Evolutionary conservation across 2,888 invertebrate species (phyloP).

Genomic region (Dolomedes plantarius): DNA sequence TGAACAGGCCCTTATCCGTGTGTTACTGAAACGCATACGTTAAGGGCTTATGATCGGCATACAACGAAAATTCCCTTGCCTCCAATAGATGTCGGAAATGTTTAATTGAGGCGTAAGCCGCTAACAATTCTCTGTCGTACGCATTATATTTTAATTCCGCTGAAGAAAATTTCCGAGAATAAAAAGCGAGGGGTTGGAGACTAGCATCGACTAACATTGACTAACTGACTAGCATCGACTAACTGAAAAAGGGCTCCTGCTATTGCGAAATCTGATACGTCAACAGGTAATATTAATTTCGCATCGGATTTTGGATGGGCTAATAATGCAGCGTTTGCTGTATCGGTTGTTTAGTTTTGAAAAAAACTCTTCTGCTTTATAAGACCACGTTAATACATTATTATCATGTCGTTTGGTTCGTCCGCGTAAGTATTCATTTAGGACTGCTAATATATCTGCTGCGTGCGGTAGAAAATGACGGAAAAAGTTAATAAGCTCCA

Average conservation of each 20-base stretch:
- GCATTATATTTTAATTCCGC: neutral
- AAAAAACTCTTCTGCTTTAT: neutral
- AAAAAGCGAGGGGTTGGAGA: conserved; percentile 67
- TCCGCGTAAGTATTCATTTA: no score
- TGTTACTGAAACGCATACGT: conserved; percentile 27
- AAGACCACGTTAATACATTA: neutral
- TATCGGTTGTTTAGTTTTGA: neutral
- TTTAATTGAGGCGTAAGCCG: conserved; percentile 73
- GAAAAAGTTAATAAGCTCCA: neutral
- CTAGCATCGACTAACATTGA: no score
- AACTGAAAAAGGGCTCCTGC: conserved; percentile 73
- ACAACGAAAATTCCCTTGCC: conserved; percentile 24
- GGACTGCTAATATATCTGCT: neutral
- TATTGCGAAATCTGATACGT: conserved; percentile 17
- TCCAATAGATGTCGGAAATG: conserved; percentile 46
- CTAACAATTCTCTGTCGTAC: conserved; percentile 73
- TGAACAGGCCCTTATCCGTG: neutral
- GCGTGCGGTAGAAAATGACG: neutral
- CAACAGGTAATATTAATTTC: no score
- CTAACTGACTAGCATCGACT: conserved; percentile 32
- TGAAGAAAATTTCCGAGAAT: no score
- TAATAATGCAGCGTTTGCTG: neutral
- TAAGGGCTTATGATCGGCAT: conserved; percentile 73
- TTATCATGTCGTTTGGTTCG: neutral
- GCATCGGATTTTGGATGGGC: no score